Base-by-base conservation (phyloP, 2,797 vertebrate species). In the Acanthurus leucopareius region DNA sequence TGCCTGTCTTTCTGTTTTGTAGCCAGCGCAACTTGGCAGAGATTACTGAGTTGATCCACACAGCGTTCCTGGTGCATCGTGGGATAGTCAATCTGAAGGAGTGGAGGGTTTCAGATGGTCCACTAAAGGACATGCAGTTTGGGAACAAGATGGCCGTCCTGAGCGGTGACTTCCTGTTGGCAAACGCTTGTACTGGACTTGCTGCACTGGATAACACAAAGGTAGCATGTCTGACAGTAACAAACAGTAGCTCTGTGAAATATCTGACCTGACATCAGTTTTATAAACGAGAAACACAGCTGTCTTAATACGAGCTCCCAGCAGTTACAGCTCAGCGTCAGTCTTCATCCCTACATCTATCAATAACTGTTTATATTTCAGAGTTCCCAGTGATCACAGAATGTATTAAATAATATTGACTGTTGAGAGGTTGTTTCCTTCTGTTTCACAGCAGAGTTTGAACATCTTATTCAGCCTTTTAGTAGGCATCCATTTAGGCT, bases 81-180 rank as follows among this genome's bases (percentile, higher is more conserved):
- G 98, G 97, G 54, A 97, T 99, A 61, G 98, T 99, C 17, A 95
- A 99, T 71, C 93, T 99, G 68, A 97, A 95, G 77, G 97, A 98
- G 82, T 95, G 97, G 92, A 98, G 96, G 1, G 91, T 94, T 35
- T 97, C 97, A 0, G 97, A 99, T 8, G 97, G 97, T 19, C 95
- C 97, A 0, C 91, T 98, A 82, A 98, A 98, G 89, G 98, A 99
- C 91, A 98, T 99, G 98, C 94, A 97, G 77, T 99, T 99, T 93
- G 98, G 98, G 84, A 99, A 99, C 92, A 99, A 99, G 95, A 98
- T 99, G 96, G 98, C 98, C 2, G 92, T 99, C 86, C 85, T 99
- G 86, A 98, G 97, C 57, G 98, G 98, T 19, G 98, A 99, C 93
- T 99, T 99, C 90, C 96, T 99, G 78, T 93, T 99, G 22, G 98